phyloP scores from a whole-genome alignment of 2,797 vertebrate genomes.

The Sebastes diaconus region DNA sequence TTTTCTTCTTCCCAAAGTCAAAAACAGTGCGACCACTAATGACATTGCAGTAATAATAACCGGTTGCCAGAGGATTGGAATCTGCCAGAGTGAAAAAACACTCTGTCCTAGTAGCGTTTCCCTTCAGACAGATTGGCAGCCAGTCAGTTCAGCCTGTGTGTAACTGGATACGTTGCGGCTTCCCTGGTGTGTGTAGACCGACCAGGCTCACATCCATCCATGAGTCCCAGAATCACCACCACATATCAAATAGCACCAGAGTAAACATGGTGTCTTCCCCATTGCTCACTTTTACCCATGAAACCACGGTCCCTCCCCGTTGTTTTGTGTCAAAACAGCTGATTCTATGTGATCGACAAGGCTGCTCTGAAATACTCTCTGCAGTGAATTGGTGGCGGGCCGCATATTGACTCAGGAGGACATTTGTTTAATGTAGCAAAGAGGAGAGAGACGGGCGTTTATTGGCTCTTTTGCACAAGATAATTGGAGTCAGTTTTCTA shows the following conservation, averaged over 20 bases:
- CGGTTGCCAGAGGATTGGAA: conserved; percentile 47
- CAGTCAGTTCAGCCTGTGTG: conserved; percentile 61
- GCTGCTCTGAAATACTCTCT: not conserved
- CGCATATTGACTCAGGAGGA: conserved; percentile 8
- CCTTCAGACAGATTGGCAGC: conserved; percentile 72
- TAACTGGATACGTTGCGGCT: conserved; percentile 72
- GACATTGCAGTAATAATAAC: conserved; percentile 63
- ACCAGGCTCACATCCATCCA: conserved; percentile 42
- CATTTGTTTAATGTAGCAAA: conserved; percentile 19
- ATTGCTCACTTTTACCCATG: not conserved
- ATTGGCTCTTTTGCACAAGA: conserved; percentile 33
- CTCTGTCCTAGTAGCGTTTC: conserved; percentile 61
- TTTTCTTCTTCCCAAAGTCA: not conserved
- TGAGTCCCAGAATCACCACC: conserved; percentile 22
- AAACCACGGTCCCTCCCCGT: not conserved
- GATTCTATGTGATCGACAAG: conserved; percentile 24
- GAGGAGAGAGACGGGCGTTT: conserved; percentile 6
- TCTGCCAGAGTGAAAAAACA: conserved; percentile 51
- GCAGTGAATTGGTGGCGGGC: conserved; percentile 10
- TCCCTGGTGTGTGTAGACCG: conserved; percentile 49
- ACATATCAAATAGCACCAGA: conserved; percentile 36
- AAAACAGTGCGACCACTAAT: conserved; percentile 63
- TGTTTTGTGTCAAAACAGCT: conserved; percentile 31
- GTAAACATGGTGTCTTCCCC: conserved; percentile 31
- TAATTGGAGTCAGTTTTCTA: conserved; percentile 13